These are phyloP conservation scores for Cosmia pyralina DNA, from an alignment of 2,888 invertebrate species.

Conservation along the genomic window DNA sequence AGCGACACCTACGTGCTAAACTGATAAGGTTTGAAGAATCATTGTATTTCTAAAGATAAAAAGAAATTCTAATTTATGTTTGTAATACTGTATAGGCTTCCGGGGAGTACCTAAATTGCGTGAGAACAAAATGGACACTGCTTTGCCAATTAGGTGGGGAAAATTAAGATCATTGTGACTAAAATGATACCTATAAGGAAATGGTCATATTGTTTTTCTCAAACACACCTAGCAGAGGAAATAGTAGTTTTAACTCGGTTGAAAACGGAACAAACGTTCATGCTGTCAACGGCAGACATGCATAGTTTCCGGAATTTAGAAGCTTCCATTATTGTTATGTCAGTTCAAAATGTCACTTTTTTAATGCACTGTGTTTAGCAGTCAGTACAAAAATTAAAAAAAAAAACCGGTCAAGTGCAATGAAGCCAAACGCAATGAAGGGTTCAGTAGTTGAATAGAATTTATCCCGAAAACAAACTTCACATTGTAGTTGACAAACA, in stretches of 20 bases:
- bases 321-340: not conserved
- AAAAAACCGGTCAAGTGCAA: no score
- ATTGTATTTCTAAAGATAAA: conserved; percentile 33
- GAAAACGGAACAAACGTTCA: conserved; percentile 8
- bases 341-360: conserved; percentile 7
- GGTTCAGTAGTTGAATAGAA: no score
- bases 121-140: not conserved
- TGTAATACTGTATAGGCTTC: conserved; percentile 1
- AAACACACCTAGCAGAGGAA: not conserved
- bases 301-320: conserved; percentile 44
- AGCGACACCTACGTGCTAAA: conserved; percentile 34
- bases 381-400: no score
- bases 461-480: no score
- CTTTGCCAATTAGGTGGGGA: not conserved
- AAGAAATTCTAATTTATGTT: conserved; percentile 19
- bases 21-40: conserved; percentile 37
- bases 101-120: not conserved
- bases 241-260: conserved; percentile 16
- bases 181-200: not conserved
- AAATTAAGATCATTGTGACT: not conserved
- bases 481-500: no score
- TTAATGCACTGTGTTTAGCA: not conserved
- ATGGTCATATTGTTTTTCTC: not conserved
- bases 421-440: no score
- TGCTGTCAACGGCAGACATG: conserved; percentile 23